Conservation (phyloP, 2,113 vertebrate species). For the Prolemur simus region DNA sequence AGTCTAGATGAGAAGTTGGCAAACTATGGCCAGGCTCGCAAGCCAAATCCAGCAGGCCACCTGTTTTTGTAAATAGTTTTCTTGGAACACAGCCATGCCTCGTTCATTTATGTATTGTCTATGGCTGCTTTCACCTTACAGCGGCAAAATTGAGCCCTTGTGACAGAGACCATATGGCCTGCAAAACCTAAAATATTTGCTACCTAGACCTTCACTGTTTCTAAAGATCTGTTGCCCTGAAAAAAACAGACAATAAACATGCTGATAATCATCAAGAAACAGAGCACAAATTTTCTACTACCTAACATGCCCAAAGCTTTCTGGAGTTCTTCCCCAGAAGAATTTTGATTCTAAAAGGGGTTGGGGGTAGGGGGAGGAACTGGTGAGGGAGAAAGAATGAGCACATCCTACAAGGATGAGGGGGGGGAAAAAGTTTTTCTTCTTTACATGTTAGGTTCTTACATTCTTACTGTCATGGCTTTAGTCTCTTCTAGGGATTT, state of each 20-base stretch:
- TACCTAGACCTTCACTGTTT: background rate
- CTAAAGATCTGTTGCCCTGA: background rate
- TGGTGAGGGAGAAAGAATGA: background rate
- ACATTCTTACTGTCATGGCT: background rate
- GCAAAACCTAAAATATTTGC: background rate
- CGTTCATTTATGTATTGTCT: background rate
- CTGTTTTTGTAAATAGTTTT: background rate
- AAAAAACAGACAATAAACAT: background rate
- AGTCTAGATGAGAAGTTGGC: background rate
- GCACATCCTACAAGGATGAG: background rate
- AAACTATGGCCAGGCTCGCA: background rate
- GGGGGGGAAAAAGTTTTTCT: background rate
- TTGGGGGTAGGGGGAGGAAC: fast-evolving
- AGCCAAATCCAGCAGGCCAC: background rate
- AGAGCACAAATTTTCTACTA: too few relatives aligned
- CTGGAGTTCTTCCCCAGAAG: background rate
- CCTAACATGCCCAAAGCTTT: background rate
- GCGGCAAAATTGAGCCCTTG: background rate
- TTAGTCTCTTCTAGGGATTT: background rate
- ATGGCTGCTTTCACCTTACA: background rate
- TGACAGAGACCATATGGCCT: background rate
- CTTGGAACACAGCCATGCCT: background rate
- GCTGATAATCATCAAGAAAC: background rate
- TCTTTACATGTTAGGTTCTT: background rate
- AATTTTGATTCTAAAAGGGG: background rate